These are phyloP conservation scores for Palythoa grandis DNA, from an alignment of 92 coral and sea anemone genomes.

Conservation along the genomic window DNA sequence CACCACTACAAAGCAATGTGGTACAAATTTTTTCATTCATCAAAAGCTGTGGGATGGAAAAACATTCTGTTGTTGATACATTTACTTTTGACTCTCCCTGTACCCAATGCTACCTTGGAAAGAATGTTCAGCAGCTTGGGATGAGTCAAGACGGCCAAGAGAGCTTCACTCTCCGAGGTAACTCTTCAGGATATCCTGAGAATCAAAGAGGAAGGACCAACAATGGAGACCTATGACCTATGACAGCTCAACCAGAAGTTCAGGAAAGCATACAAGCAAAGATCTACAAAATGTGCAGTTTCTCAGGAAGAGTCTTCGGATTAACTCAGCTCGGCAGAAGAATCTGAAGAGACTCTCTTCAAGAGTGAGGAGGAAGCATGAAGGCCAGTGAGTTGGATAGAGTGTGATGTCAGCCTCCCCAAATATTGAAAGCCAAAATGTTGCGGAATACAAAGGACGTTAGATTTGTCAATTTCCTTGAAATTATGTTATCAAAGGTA, in stretches of 20 bases:
- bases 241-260: neutral
- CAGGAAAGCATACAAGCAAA: neutral
- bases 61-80: conserved; percentile 47
- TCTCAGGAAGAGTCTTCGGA: neutral
- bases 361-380: neutral
- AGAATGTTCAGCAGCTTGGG: conserved; percentile 38
- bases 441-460: no score
- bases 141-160: no score
- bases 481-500: neutral
- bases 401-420: neutral
- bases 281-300: neutral
- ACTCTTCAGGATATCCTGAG: no score
- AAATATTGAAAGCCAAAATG: no score
- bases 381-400: neutral
- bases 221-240: no score
- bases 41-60: conserved; percentile 46
- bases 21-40: conserved; percentile 49
- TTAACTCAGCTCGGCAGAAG: neutral
- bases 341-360: neutral
- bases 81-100: conserved; percentile 46
- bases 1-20: conserved; percentile 48
- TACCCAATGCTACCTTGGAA: conserved; percentile 43
- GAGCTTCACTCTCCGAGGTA: no score
- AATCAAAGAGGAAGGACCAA: no score
- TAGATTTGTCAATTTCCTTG: neutral